These are phyloP conservation scores for Arenicola marina DNA, from an alignment of 2,888 invertebrate genomes.

Conservation along the genomic window DNA sequence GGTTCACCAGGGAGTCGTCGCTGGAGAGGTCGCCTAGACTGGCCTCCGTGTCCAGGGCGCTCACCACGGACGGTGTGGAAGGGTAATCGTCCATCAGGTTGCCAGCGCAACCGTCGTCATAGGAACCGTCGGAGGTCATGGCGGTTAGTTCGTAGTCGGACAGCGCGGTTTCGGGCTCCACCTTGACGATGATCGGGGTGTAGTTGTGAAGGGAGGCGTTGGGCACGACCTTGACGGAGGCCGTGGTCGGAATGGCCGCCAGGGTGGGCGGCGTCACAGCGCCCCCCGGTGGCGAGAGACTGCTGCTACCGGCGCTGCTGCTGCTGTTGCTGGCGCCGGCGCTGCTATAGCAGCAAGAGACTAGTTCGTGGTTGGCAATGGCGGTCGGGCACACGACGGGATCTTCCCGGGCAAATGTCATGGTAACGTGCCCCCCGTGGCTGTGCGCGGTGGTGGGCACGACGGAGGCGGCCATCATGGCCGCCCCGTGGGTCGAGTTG, in stretches of 20 bases:
- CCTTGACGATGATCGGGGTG: slow-evolving; percentile 1
- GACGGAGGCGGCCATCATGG: not conserved
- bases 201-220: not conserved
- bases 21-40: not conserved
- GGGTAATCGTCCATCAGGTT: not conserved
- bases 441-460: not conserved
- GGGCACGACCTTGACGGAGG: not conserved
- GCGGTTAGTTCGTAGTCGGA: slow-evolving; percentile 6
- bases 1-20: not conserved
- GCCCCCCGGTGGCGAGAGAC: too few species aligned
- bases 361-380: too few species aligned
- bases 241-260: not conserved
- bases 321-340: too few species aligned
- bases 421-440: too few species aligned
- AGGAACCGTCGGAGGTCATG: not conserved
- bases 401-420: too few species aligned
- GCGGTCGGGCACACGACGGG: too few species aligned
- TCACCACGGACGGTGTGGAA: not conserved
- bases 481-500: not conserved
- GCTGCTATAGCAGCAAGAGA: too few species aligned
- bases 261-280: not conserved
- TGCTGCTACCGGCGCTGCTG: too few species aligned
- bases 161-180: slow-evolving; percentile 5
- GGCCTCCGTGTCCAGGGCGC: not conserved
- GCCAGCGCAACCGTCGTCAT: not conserved